Conservation (phyloP, 2,888 invertebrate species). For the Himalopsyche japonica region DNA sequence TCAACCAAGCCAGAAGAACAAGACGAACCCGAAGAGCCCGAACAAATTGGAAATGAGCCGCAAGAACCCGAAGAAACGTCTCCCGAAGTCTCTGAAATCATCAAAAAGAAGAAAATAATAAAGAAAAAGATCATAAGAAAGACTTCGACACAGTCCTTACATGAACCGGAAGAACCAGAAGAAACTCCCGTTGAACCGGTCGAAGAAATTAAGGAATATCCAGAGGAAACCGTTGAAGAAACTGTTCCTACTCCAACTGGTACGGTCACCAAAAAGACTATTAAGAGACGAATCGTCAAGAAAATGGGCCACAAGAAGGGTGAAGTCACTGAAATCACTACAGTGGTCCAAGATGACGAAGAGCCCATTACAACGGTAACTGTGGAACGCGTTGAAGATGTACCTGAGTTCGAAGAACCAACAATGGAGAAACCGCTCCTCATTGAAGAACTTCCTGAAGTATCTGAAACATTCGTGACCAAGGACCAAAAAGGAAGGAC, state of each 20-base stretch:
- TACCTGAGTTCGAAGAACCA: slow-evolving; percentile 37
- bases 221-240: slow-evolving; percentile 41
- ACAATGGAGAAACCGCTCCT: slow-evolving; percentile 37
- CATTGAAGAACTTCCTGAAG: slow-evolving; percentile 41
- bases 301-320: slow-evolving; percentile 51
- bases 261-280: slow-evolving; percentile 43
- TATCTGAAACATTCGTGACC: neutral
- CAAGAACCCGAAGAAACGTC: slow-evolving; percentile 24
- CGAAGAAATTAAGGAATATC: slow-evolving; percentile 44
- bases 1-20: slow-evolving; percentile 53
- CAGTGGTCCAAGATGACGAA: slow-evolving; percentile 49
- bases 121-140: slow-evolving; percentile 42
- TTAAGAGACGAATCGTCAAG: slow-evolving; percentile 45
- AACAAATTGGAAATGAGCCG: slow-evolving; percentile 23
- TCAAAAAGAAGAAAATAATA: slow-evolving; percentile 44
- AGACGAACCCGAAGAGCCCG: slow-evolving; percentile 40
- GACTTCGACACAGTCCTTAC: too few species aligned
- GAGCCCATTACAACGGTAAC: neutral
- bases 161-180: slow-evolving; percentile 13
- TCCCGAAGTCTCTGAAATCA: neutral
- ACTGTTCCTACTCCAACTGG: slow-evolving; percentile 31
- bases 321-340: slow-evolving; percentile 55
- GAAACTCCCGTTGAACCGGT: slow-evolving; percentile 20
- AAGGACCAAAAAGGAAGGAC: slow-evolving; percentile 2
- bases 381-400: slow-evolving; percentile 10